Conservation (phyloP, 2,888 invertebrate genomes). For the Thecocarcelia acutangulata region DNA sequence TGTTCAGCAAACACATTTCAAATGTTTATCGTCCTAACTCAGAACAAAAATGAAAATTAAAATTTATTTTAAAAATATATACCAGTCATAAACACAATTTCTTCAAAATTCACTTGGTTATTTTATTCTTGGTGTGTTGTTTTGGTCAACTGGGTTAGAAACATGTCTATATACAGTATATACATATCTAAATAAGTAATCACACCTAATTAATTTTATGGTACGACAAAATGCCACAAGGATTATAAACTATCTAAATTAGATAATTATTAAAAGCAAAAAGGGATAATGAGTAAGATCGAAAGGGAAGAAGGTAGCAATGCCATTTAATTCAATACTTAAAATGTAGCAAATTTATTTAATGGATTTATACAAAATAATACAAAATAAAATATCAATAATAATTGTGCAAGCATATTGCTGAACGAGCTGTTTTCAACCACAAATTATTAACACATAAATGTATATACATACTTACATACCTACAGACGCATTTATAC, state of each 20-base stretch:
- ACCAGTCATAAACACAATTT: no score
- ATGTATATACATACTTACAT: background rate
- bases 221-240: slow-evolving; percentile 34
- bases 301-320: background rate
- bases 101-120: no score
- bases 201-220: slow-evolving; percentile 17
- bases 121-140: no score
- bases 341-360: slow-evolving; percentile 39
- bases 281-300: background rate
- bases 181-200: background rate
- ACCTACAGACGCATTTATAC: background rate
- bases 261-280: background rate
- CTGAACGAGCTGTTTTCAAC: slow-evolving; percentile 6
- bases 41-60: no score
- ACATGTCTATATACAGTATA: no score
- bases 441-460: slow-evolving; percentile 24
- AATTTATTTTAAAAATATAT: no score
- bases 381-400: slow-evolving; percentile 22
- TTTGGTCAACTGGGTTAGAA: no score
- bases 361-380: slow-evolving; percentile 42
- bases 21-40: no score
- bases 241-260: slow-evolving; percentile 23
- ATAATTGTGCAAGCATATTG: slow-evolving; percentile 42
- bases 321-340: slow-evolving; percentile 1
- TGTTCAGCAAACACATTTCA: no score